These are phyloP conservation scores for Ophonus ardosiacus DNA, from an alignment of 2,888 invertebrate genomes.

Conservation along the genomic window DNA sequence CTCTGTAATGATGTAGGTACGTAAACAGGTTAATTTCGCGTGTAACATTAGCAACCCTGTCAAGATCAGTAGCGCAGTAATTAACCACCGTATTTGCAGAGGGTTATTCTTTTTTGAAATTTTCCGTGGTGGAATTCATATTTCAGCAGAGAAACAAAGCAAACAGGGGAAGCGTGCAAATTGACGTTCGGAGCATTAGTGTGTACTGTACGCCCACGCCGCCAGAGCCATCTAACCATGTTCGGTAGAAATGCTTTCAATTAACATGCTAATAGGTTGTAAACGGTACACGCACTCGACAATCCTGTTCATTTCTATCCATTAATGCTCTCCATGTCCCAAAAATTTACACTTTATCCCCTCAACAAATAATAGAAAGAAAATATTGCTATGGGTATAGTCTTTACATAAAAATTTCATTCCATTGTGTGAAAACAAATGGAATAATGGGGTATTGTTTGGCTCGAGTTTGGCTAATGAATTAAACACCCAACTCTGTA, in stretches of 20 bases:
- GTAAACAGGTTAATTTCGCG: too few species aligned
- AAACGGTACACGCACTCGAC: constrained; percentile 11
- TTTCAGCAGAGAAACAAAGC: constrained; percentile 19
- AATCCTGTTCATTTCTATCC: constrained; percentile 29
- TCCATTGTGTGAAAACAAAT: not conserved
- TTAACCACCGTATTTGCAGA: not conserved
- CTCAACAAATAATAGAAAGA: not conserved
- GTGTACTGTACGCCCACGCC: not conserved
- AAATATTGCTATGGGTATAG: not conserved
- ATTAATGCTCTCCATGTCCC: not conserved
- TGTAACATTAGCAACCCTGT: too few species aligned
- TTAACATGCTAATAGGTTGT: constrained; percentile 35
- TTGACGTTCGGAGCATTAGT: constrained; percentile 18
- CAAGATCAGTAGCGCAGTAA: too few species aligned
- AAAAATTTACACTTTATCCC: not conserved
- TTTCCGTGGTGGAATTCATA: not conserved
- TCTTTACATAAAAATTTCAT: not conserved
- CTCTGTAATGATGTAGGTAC: too few species aligned
- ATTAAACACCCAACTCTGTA: too few species aligned
- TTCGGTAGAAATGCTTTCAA: constrained; percentile 26
- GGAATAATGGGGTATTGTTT: too few species aligned
- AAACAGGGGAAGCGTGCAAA: constrained; percentile 26
- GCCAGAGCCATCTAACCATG: not conserved
- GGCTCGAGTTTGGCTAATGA: too few species aligned
- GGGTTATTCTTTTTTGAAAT: not conserved